Evolutionary conservation across 2,113 vertebrate genomes (phyloP).

Genomic region (Neodontobutis hainanensis): DNA sequence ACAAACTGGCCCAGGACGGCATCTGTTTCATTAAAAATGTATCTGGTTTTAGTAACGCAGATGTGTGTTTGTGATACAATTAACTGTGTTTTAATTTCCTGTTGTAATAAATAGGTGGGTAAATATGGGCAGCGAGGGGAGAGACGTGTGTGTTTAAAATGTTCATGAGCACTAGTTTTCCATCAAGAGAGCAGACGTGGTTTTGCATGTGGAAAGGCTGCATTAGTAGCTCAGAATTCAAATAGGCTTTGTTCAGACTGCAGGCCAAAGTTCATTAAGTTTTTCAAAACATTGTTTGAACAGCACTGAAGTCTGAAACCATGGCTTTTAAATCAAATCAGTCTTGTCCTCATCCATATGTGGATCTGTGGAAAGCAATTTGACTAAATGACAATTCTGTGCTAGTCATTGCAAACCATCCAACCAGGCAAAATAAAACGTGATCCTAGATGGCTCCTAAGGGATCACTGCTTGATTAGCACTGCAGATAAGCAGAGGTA

Average conservation of each 20-base stretch:
- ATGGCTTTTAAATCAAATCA: no score
- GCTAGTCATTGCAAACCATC: no score
- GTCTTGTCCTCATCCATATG: no score
- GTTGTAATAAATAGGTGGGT: conserved; percentile 38
- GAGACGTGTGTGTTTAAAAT: not conserved
- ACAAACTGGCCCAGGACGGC: conserved; percentile 34
- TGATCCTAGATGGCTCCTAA: no score
- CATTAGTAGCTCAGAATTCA: not conserved
- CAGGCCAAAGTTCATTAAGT: not conserved
- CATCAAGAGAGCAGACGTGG: conserved; percentile 2
- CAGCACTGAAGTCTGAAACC: no score
- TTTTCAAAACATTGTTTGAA: no score
- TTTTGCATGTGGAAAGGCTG: not conserved
- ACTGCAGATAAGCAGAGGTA: no score
- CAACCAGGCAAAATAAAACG: no score
- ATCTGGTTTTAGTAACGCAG: conserved; percentile 49
- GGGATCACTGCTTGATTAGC: no score
- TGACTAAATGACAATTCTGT: no score
- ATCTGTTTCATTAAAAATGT: conserved; percentile 62
- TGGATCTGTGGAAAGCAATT: no score
- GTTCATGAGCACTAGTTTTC: not conserved
- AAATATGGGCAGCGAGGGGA: conserved; percentile 22
- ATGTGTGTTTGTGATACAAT: conserved; percentile 65
- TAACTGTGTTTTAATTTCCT: conserved; percentile 55
- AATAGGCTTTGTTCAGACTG: conserved; percentile 3